Conservation (phyloP, 1,140 invertebrate species). For the Drosophila rufa region DNA sequence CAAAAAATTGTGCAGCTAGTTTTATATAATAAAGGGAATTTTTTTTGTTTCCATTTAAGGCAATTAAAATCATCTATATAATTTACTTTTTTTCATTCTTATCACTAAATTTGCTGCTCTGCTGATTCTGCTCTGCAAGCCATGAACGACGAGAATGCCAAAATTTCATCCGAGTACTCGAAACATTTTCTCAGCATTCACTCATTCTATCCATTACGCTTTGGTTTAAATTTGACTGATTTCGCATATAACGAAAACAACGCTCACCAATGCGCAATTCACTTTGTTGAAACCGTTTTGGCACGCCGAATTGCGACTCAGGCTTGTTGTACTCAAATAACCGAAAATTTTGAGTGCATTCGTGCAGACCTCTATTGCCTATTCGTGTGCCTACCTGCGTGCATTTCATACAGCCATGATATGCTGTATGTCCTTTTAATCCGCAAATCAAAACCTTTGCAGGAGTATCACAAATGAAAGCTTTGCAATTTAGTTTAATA, state of each 20-base stretch:
- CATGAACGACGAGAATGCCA: slow-evolving; percentile 12
- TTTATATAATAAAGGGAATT: too few species aligned
- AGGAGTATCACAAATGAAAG: too few species aligned
- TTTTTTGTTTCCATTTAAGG: too few species aligned
- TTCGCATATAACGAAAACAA: background rate
- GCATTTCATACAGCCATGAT: too few species aligned
- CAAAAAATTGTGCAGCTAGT: too few species aligned
- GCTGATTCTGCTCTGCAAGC: background rate
- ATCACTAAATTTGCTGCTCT: background rate
- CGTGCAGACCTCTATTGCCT: slow-evolving; percentile 7
- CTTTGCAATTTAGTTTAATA: background rate
- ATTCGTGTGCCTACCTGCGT: too few species aligned
- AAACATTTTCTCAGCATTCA: slow-evolving; percentile 1
- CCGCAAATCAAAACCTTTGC: too few species aligned
- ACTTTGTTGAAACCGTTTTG: background rate
- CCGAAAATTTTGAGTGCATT: slow-evolving; percentile 11
- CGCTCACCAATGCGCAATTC: background rate
- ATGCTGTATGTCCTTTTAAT: too few species aligned
- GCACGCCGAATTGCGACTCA: slow-evolving; percentile 4
- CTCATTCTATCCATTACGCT: slow-evolving; percentile 9
- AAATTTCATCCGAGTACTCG: slow-evolving; percentile 3
- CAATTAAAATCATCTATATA: background rate
- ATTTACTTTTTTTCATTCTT: background rate
- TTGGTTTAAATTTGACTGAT: slow-evolving; percentile 12
- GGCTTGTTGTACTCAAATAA: slow-evolving; percentile 1